Base-by-base conservation (phyloP, 2,797 vertebrate genomes). In the Erpetoichthys calabaricus region DNA sequence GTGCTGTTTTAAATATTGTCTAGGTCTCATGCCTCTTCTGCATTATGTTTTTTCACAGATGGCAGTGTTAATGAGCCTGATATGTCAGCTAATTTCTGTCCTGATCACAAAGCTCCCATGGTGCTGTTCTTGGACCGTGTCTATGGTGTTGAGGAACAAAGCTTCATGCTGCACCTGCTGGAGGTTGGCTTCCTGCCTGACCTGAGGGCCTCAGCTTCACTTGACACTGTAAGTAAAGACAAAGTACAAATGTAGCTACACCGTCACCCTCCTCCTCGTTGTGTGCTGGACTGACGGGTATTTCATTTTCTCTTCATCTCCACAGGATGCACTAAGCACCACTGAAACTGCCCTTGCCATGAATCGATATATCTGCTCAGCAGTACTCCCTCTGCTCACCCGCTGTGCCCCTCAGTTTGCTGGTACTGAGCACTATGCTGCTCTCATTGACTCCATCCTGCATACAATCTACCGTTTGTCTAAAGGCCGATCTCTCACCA, bases 41-140 rank as follows among this genome's bases (percentile, higher is more conserved):
- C 25, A 25, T 62, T 53, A 57, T 4, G 10, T 43, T 60, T 56
- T 61, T 58, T 72, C 67, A 60, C 76, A 99, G 96, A 98, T 61
- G 91, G 91, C 46, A 89, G 90, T 2, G 79, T 97, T 66, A 90
- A 79, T 0, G 92, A 99, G 71, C 96, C 94, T 1, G 89, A 98
- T 65, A 89, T 99, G 96, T 89, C 92, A 1, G 96, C 94, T 67
- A 85, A 66, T 70, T 98, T 99, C 81, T 97, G 92, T 68, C 95
- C 96, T 8, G 95, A 99, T 68, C 96, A 99, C 80, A 99, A 99
- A 73, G 90, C 92, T 57, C 89, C 96, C 49, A 98, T 99, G 91
- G 96, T 98, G 69, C 84, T 98, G 60, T 98, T 99, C 73, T 73
- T 99, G 78, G 96, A 99, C 69, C 84, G 96, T 55, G 96, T 99